These are phyloP conservation scores for Caenorhabditis becei DNA, from an alignment of 2,888 invertebrate species.

Conservation along the genomic window DNA sequence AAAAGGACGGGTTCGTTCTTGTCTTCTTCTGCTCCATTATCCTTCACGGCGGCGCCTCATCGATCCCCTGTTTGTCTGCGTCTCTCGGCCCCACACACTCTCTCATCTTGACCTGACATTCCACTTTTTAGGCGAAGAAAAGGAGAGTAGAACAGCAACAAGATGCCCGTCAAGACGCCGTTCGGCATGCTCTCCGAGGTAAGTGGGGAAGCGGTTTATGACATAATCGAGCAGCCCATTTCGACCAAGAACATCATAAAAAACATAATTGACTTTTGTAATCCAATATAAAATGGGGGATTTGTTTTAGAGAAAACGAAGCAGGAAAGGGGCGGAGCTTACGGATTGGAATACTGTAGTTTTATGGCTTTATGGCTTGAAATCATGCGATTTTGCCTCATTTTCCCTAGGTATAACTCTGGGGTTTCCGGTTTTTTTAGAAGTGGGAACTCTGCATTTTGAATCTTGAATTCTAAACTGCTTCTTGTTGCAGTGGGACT, in stretches of 20 bases:
- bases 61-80: conserved; percentile 25
- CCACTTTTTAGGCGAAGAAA: conserved; percentile 10
- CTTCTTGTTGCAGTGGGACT: conserved; percentile 29
- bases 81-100: conserved; percentile 7
- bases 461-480: background rate
- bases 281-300: too few relatives aligned
- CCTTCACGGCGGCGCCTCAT: conserved; percentile 22
- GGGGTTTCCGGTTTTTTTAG: too few relatives aligned
- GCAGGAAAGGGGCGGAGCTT: too few relatives aligned
- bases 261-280: too few relatives aligned
- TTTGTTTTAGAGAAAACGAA: too few relatives aligned
- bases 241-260: too few relatives aligned
- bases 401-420: too few relatives aligned
- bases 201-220: background rate
- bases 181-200: conserved; percentile 37
- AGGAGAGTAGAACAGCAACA: conserved; percentile 4
- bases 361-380: too few relatives aligned
- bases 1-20: conserved; percentile 22
- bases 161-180: conserved; percentile 39
- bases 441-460: too few relatives aligned
- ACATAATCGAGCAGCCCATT: background rate
- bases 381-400: too few relatives aligned
- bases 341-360: too few relatives aligned
- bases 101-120: conserved; percentile 24
- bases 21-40: conserved; percentile 23